Evolutionary conservation across 2,797 vertebrate genomes (phyloP).

Genomic region (Tapirus indicus): DNA sequence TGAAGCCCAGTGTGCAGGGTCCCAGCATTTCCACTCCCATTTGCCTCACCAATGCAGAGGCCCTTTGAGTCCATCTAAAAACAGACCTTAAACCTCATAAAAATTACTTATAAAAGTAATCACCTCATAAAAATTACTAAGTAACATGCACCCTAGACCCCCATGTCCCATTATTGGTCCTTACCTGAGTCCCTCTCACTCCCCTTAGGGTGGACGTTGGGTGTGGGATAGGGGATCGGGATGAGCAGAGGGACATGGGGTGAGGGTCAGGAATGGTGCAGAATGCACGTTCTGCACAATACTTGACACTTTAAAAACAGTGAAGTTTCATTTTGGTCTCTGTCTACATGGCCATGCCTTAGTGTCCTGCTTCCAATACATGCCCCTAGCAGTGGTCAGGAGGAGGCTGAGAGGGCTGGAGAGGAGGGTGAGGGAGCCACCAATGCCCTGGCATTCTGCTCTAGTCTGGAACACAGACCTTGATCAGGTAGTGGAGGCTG

Average conservation of each 20-base stretch:
- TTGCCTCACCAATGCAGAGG: background rate
- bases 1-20: background rate
- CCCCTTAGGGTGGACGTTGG: rapidly evolving
- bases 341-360: rapidly evolving
- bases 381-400: rapidly evolving
- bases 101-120: background rate
- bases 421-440: background rate
- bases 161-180: rapidly evolving
- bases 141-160: background rate
- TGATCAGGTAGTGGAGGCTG: background rate
- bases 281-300: rapidly evolving
- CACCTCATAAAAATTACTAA: background rate
- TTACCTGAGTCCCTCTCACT: background rate
- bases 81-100: background rate
- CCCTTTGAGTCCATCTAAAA: background rate
- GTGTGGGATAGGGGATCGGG: background rate
- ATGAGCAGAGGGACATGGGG: background rate
- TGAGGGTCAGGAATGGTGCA: background rate
- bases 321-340: background rate
- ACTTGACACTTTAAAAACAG: background rate
- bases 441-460: background rate
- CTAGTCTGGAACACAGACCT: background rate
- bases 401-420: background rate
- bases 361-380: background rate
- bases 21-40: background rate